Evolutionary conservation across 2,888 invertebrate genomes (phyloP).

Genomic region (Torymus tubicola): DNA sequence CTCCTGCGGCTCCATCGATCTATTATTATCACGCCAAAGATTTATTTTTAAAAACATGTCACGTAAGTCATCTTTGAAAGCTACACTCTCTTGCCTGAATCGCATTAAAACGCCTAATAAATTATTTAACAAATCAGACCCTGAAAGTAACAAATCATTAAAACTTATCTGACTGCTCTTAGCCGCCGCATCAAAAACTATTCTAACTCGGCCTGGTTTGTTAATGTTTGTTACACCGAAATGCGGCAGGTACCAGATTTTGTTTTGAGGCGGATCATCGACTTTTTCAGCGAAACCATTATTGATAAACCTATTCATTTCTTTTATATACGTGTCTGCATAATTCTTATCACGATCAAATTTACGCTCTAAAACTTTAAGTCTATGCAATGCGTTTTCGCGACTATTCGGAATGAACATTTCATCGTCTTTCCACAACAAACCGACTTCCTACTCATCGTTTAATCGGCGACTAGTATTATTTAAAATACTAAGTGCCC

Average conservation of each 20-base stretch:
- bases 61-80: background rate
- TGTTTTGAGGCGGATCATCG: no score
- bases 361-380: no score
- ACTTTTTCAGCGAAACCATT: no score
- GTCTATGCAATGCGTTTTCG: no score
- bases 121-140: conserved; percentile 3
- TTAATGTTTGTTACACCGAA: conserved; percentile 1
- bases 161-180: background rate
- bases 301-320: no score
- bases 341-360: no score
- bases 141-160: background rate
- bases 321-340: no score
- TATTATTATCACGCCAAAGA: background rate
- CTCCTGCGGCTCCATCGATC: background rate
- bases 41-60: conserved; percentile 11
- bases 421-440: no score
- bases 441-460: no score
- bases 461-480: no score
- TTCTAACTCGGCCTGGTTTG: background rate
- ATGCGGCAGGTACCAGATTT: conserved; percentile 2
- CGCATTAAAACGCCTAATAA: background rate
- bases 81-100: background rate
- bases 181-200: conserved; percentile 5
- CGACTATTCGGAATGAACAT: no score
- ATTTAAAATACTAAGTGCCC: no score